Base-by-base conservation (phyloP, 1,140 invertebrate genomes). In the Aradophagus sp. region DNA sequence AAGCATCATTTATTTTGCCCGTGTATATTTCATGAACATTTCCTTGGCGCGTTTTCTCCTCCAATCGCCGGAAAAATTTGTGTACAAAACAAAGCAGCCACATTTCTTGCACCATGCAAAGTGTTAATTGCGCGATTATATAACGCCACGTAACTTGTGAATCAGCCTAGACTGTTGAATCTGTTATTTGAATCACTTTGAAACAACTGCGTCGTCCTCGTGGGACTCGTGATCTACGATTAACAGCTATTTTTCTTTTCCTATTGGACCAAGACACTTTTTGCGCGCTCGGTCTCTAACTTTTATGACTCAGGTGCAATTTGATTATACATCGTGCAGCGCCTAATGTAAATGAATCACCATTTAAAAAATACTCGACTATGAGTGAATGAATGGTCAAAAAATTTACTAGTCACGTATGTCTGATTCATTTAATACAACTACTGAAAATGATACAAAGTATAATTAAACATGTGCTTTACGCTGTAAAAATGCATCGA, bases 41-140 rank as follows among this genome's bases (percentile, higher is more conserved):
- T n/a, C n/a, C n/a, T n/a, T n/a, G n/a, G n/a, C n/a, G n/a, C n/a
- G n/a, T n/a, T n/a, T n/a, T n/a, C 4, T 17, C 14, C 10, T n/a
- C 34, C 3, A 14, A 2, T 2, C 31, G 4, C 8, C 8, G 20
- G 20, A 23, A 23, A 23, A 23, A 16, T 20, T 16, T 34, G 19
- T 41, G 16, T 39, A 20, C 12, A 31, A 38, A 39, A 39, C 35
- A 44, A 35, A 20, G 14, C 10, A n/a, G 14, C 15, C 17, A 36
- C n/a, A 11, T 55, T 65, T 41, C 42, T 39, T 45, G 16, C 48
- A 63, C 48, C 34, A 44, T 55, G 48, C 16, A 45, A 53, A 47
- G 48, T 65, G 45, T 65, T 66, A 76, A 77, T 76, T 75, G 31
- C 44, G 8, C 41, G 63, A 76, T 78, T 78, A 73, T 53, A 36